Evolutionary conservation across 2,888 invertebrate species (phyloP).

Genomic region (Hydropsyche betteni): DNA sequence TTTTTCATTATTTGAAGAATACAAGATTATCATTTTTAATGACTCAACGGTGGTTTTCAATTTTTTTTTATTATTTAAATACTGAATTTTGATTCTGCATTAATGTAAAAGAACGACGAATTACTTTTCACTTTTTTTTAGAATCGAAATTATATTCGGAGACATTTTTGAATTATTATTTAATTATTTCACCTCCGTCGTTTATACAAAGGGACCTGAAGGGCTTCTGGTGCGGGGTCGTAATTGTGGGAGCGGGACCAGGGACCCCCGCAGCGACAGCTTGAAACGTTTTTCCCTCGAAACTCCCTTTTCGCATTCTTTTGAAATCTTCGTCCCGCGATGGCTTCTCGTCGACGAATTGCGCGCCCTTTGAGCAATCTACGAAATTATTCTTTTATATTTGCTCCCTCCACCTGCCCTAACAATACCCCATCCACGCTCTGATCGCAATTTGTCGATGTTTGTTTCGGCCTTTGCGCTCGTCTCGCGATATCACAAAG

Average conservation of each 20-base stretch:
- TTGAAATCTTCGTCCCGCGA: constrained; percentile 57
- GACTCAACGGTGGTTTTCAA: too few relatives aligned
- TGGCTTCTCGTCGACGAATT: constrained; percentile 60
- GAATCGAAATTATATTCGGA: too few relatives aligned
- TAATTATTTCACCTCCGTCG: constrained; percentile 32
- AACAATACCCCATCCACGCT: neutral
- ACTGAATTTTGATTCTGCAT: too few relatives aligned
- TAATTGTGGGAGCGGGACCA: constrained; percentile 24
- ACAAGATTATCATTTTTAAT: too few relatives aligned
- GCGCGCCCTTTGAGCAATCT: constrained; percentile 60
- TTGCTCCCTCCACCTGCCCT: constrained; percentile 32
- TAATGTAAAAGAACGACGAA: too few relatives aligned
- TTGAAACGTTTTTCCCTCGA: constrained; percentile 44
- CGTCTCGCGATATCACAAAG: constrained; percentile 10
- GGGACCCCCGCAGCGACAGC: constrained; percentile 46
- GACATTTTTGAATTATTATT: constrained; percentile 2
- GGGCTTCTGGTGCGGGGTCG: neutral
- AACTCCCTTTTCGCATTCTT: constrained; percentile 42
- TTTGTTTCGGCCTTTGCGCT: constrained; percentile 2
- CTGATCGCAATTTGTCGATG: constrained; percentile 30
- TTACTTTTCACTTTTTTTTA: too few relatives aligned
- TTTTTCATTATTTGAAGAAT: too few relatives aligned
- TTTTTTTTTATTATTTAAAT: too few relatives aligned
- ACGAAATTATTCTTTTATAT: constrained; percentile 60
- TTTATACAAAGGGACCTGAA: constrained; percentile 14